Evolutionary conservation across 2,888 invertebrate species (phyloP).

Genomic region (Parasteatoda lunata): DNA sequence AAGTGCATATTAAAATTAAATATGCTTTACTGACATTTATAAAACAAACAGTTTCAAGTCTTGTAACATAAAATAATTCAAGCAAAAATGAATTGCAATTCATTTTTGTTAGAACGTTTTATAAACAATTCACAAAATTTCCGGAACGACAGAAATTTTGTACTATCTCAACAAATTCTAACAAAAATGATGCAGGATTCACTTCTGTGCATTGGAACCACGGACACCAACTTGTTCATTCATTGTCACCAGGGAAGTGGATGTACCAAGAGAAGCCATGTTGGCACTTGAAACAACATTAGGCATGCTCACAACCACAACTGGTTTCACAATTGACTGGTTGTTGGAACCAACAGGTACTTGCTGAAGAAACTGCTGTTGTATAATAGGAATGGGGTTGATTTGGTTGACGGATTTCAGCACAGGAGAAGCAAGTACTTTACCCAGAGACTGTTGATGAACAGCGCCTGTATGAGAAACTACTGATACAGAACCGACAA

Average conservation of each 20-base stretch:
- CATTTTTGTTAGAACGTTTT: too few relatives aligned
- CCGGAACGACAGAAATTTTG: not conserved
- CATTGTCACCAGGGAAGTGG: conserved; percentile 37
- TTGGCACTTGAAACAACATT: conserved; percentile 48
- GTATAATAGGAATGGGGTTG: conserved; percentile 61
- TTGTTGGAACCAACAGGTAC: conserved; percentile 47
- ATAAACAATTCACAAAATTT: too few relatives aligned
- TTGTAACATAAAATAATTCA: too few relatives aligned
- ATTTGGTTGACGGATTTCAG: conserved; percentile 63
- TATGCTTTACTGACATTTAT: too few relatives aligned
- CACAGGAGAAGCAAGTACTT: conserved; percentile 63
- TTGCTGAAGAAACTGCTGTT: conserved; percentile 65
- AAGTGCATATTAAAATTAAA: too few relatives aligned
- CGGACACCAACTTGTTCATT: conserved; percentile 48
- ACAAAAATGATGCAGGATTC: not conserved
- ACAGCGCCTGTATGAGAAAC: conserved; percentile 62
- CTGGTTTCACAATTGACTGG: conserved; percentile 63
- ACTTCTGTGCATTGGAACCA: conserved; percentile 46
- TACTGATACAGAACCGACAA: conserved; percentile 63
- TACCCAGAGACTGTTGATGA: conserved; percentile 57
- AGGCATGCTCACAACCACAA: conserved; percentile 67
- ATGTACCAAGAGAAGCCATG: conserved; percentile 22
- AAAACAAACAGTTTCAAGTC: too few relatives aligned
- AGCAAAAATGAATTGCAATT: too few relatives aligned
- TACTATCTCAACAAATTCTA: not conserved